Conservation (phyloP, 2,888 invertebrate species). For the Melikaiella ostensackeni region DNA sequence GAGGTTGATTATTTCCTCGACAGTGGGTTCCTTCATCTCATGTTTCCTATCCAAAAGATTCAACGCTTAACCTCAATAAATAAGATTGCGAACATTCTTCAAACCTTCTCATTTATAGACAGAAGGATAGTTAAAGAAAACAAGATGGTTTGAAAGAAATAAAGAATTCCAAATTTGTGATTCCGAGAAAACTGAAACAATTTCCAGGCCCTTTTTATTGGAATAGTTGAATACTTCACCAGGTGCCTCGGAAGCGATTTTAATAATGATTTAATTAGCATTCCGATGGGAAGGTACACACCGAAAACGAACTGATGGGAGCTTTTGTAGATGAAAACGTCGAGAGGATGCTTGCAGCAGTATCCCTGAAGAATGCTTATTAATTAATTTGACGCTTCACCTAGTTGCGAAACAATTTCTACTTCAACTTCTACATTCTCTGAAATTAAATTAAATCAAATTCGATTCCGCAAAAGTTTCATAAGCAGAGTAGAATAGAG, state of each 20-base stretch:
- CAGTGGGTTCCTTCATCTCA: no score
- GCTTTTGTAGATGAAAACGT: conserved; percentile 57
- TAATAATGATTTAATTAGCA: conserved; percentile 77
- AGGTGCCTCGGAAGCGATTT: conserved; percentile 70
- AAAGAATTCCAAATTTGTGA: not conserved
- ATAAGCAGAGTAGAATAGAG: no score
- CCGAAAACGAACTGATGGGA: conserved; percentile 59
- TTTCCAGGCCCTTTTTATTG: conserved; percentile 49
- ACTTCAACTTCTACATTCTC: conserved; percentile 22
- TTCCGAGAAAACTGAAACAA: not conserved
- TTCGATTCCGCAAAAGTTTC: not conserved
- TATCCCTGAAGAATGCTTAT: conserved; percentile 71
- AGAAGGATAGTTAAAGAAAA: no score
- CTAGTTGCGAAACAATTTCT: conserved; percentile 27
- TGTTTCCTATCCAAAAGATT: no score
- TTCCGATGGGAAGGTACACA: conserved; percentile 67
- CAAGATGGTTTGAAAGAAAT: not conserved
- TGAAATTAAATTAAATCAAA: conserved; percentile 3
- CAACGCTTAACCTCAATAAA: no score
- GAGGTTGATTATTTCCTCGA: no score
- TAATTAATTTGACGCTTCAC: conserved; percentile 62
- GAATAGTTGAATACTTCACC: conserved; percentile 61
- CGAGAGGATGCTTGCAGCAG: conserved; percentile 54
- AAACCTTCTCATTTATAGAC: no score
- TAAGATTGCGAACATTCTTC: no score